Conservation (phyloP, 2,888 invertebrate genomes). For the Habrosyne pyritoides region DNA sequence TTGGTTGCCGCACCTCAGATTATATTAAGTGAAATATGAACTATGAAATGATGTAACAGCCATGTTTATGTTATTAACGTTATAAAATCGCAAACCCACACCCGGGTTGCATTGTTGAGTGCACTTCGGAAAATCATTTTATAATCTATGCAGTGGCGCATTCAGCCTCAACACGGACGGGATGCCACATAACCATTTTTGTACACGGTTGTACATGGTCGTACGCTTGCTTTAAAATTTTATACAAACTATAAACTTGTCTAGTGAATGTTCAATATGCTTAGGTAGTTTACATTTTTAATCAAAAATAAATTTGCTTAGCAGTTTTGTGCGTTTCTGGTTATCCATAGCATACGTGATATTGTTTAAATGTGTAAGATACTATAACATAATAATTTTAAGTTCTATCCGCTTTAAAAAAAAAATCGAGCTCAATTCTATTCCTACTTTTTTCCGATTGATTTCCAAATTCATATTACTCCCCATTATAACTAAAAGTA, state of each 20-base stretch:
- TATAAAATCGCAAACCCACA: constrained; percentile 48
- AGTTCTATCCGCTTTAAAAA: no score
- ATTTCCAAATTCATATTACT: no score
- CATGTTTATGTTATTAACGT: constrained; percentile 42
- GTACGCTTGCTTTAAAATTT: constrained; percentile 44
- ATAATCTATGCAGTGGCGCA: constrained; percentile 58
- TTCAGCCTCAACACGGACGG: constrained; percentile 38
- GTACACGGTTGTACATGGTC: constrained; percentile 35
- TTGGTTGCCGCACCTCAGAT: no score
- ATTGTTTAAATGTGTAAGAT: neutral
- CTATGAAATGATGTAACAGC: constrained; percentile 8
- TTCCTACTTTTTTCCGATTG: no score
- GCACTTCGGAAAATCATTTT: constrained; percentile 70
- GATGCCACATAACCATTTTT: constrained; percentile 52
- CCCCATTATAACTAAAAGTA: no score
- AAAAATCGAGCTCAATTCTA: no score
- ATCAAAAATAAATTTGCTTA: constrained; percentile 21
- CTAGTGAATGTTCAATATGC: neutral
- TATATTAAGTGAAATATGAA: neutral
- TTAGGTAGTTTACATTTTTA: constrained; percentile 33
- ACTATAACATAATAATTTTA: no score
- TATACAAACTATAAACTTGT: constrained; percentile 33
- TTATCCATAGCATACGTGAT: neutral
- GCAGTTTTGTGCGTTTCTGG: neutral
- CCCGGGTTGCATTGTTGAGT: constrained; percentile 41